A percentile compares a stretch with the other conserved stretches of the same genome.
Conservation (phyloP, 2,888 invertebrate species). For the Trichogramma dendrolimi region DNA sequence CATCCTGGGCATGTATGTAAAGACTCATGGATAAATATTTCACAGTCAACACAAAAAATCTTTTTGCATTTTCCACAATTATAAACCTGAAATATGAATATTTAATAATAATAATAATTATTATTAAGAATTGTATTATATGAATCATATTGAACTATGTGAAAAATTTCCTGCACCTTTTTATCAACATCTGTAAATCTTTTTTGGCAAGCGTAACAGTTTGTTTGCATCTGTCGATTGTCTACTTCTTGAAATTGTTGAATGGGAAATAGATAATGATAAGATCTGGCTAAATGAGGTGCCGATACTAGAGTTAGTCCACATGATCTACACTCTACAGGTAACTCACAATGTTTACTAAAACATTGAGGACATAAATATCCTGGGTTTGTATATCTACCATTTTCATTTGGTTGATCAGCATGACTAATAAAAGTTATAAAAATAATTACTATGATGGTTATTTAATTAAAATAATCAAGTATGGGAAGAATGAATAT, state of each 20-base stretch:
- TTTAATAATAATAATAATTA: too few species aligned
- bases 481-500: constrained; percentile 34
- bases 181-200: constrained; percentile 66
- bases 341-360: constrained; percentile 96
- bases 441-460: constrained; percentile 11
- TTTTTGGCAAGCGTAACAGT: constrained; percentile 75
- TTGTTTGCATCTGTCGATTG: constrained; percentile 58
- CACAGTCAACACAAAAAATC: constrained; percentile 91
- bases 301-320: constrained; percentile 95
- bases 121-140: too few species aligned
- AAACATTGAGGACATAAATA: constrained; percentile 93
- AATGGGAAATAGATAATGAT: constrained; percentile 95
- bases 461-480: constrained; percentile 58
- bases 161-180: constrained; percentile 52
- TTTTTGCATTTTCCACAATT: constrained; percentile 75
- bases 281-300: constrained; percentile 94
- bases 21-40: constrained; percentile 87
- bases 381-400: constrained; percentile 70
- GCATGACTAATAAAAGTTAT: constrained; percentile 63
- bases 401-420: constrained; percentile 67
- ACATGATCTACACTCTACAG: constrained; percentile 94
- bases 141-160: too few species aligned
- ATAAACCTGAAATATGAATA: constrained; percentile 62
- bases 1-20: constrained; percentile 97
- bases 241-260: constrained; percentile 74